Conservation (phyloP, 2,113 vertebrate species). For the Strix aluco region DNA sequence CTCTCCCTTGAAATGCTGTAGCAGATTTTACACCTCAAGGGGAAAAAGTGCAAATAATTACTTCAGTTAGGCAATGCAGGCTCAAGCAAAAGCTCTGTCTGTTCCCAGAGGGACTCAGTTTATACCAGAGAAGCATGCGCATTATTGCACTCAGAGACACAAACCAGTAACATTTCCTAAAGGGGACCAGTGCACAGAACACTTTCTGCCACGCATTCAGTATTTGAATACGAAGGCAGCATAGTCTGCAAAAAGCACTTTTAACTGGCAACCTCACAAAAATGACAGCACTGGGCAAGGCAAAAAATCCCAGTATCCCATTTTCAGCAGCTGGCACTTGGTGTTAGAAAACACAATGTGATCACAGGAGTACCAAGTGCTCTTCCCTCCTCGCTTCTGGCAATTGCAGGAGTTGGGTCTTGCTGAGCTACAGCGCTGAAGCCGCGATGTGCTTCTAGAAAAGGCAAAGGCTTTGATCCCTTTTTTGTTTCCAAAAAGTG, state of each 20-base stretch:
- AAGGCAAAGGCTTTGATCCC: background rate
- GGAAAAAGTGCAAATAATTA: background rate
- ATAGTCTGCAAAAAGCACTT: background rate
- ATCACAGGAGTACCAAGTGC: background rate
- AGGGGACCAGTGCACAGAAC: background rate
- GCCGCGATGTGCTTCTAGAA: background rate
- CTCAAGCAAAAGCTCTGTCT: background rate
- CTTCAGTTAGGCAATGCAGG: background rate
- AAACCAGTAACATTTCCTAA: background rate
- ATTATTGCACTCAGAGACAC: background rate
- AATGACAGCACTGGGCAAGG: background rate
- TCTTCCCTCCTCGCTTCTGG: background rate
- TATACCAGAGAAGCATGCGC: background rate
- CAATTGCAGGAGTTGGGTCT: rapidly evolving
- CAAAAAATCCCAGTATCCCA: background rate
- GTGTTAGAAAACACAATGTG: background rate
- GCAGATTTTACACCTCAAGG: background rate
- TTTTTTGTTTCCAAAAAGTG: background rate
- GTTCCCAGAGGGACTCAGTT: background rate
- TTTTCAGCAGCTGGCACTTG: background rate
- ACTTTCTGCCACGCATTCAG: background rate
- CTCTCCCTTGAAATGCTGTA: background rate
- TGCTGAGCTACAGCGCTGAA: background rate
- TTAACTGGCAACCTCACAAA: background rate
- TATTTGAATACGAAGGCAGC: background rate